These are phyloP conservation scores for Andrena trimmerana DNA, from an alignment of 2,888 invertebrate genomes.

Conservation along the genomic window DNA sequence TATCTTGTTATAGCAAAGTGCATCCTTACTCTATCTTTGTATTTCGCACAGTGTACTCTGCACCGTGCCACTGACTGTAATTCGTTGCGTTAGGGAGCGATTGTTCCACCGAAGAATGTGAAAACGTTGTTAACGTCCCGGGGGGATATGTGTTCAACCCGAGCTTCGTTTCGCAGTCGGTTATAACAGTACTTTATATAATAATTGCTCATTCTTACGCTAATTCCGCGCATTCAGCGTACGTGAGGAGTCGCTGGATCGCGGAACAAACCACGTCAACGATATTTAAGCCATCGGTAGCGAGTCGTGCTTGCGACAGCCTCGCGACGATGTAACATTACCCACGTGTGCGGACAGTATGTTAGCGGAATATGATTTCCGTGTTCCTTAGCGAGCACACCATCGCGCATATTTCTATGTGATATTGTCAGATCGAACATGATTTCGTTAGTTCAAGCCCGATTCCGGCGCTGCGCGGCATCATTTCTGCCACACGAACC, in stretches of 20 bases:
- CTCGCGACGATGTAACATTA: constrained; percentile 9
- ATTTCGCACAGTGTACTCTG: background rate
- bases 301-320: constrained; percentile 17
- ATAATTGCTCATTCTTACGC: constrained; percentile 30
- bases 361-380: constrained; percentile 54
- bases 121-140: constrained; percentile 18
- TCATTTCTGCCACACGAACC: no score
- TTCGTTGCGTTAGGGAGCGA: background rate
- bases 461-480: background rate
- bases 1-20: no score
- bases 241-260: background rate
- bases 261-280: constrained; percentile 26
- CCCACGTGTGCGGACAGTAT: constrained; percentile 10
- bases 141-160: background rate
- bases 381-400: constrained; percentile 42
- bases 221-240: constrained; percentile 31
- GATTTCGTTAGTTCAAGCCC: background rate
- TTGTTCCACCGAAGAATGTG: constrained; percentile 16
- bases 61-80: background rate
- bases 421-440: constrained; percentile 23
- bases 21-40: no score
- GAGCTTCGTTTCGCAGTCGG: constrained; percentile 14
- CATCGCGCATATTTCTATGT: constrained; percentile 52
- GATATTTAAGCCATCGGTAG: constrained; percentile 41
- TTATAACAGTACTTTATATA: constrained; percentile 32